phyloP scores from a whole-genome alignment of 2,113 vertebrate species.

The Melospiza georgiana region DNA sequence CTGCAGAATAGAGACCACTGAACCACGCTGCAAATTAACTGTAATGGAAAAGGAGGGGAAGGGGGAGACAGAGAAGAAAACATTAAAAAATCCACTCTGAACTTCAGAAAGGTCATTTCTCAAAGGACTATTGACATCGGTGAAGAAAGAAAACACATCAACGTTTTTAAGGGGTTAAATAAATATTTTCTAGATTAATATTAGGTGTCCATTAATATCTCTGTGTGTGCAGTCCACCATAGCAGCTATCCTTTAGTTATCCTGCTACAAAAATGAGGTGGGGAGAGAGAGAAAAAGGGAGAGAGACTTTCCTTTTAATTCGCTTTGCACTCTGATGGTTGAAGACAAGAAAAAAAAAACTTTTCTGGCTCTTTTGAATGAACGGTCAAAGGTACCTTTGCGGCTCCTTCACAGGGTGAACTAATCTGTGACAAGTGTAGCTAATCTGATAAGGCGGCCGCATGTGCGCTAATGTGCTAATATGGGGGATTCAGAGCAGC shows the following conservation, averaged over 20 bases:
- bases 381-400: conserved; percentile 28
- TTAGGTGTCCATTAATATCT: neutral
- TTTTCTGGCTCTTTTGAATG: conserved; percentile 9
- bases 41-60: neutral
- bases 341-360: neutral
- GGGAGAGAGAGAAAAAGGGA: neutral
- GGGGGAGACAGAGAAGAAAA: neutral
- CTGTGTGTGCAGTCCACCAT: neutral
- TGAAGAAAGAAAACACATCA: neutral
- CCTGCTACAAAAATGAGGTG: neutral
- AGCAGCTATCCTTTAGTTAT: neutral
- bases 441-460: conserved; percentile 57
- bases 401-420: conserved; percentile 31
- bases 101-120: neutral
- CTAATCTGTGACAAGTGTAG: conserved; percentile 69
- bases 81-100: neutral
- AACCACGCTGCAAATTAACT: neutral
- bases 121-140: neutral
- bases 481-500: conserved; percentile 41
- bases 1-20: neutral
- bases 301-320: neutral
- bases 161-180: neutral
- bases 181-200: neutral
- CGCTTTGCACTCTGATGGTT: neutral
- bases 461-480: conserved; percentile 59